Conservation (phyloP, 2,888 invertebrate species). For the Epiblema foenella region DNA sequence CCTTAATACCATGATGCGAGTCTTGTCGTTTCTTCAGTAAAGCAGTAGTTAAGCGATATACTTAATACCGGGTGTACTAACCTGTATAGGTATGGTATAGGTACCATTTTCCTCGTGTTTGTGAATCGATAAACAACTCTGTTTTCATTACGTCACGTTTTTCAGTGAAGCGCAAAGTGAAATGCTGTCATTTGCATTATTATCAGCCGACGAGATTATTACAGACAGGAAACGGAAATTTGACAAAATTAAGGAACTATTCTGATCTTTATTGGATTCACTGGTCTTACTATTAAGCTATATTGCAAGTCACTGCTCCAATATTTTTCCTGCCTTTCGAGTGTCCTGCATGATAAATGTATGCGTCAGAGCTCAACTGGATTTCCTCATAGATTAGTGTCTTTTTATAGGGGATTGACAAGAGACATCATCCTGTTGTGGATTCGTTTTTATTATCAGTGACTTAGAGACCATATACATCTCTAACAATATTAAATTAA, state of each 20-base stretch:
- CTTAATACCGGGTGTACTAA: background rate
- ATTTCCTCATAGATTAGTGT: too few species aligned
- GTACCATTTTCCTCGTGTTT: background rate
- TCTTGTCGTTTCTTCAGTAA: background rate
- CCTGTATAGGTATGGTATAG: too few species aligned
- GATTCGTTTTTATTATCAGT: too few species aligned
- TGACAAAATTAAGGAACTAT: background rate
- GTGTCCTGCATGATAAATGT: too few species aligned
- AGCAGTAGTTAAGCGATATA: background rate
- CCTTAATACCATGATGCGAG: background rate
- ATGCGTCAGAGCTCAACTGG: too few species aligned
- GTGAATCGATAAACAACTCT: constrained; percentile 14
- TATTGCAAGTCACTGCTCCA: background rate
- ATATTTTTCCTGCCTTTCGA: too few species aligned
- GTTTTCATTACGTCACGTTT: constrained; percentile 13
- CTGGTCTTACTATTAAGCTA: too few species aligned
- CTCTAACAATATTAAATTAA: too few species aligned
- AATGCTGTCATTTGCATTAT: constrained; percentile 31
- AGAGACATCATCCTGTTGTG: too few species aligned
- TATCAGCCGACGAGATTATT: background rate
- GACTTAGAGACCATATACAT: too few species aligned
- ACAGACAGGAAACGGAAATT: background rate
- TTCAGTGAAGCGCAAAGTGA: constrained; percentile 25
- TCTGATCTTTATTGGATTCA: background rate
- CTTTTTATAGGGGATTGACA: too few species aligned